Base-by-base conservation (phyloP, 2,888 invertebrate species). In the Drepanosiphum platanoidis region DNA sequence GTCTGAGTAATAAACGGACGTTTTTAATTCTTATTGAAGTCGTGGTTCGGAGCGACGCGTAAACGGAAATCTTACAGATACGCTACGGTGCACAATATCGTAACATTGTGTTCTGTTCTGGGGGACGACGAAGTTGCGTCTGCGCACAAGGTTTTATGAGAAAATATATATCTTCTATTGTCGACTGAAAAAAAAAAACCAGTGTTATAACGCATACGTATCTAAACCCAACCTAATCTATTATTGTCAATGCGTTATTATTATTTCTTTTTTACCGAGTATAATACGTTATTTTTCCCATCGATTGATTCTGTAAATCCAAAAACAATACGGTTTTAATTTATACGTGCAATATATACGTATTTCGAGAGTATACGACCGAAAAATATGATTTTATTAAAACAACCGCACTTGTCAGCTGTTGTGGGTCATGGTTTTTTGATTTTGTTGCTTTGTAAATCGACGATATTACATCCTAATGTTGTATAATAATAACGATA, bases 11-110 rank as follows among this genome's bases (percentile, higher is more conserved):
- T n/a, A 68, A 46, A 46, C 42, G 46, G 66, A n/a, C 46, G 79
- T 68, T 79, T 64, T 32, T 32, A 66, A 30, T 68, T 79, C 22
- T n/a, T 15, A 66, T 79, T 52, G 46, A 78, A 79, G 79, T 68
- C 30, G 30, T 58, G 36, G 52, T 32, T 52, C 79, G n/a, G n/a
- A 46, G 34, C 34, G 46, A 58, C 30, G 70, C 58, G 71, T 36
- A 22, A 80, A 71, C 80, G 80, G 80, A 80, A 70, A 58, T 80
- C 70, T 39, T 70, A 70, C 36, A 36, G 80, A 71, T 30, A 80
- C 80, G 80, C 36, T 58, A 70, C 70, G 5, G 36, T 80, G 70
- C 22, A 71, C 70, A 34, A 27, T n/a, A n/a, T 71, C 64, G 39
- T 66, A 68, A 68, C 66, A 78, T 64, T 42, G 30, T 78, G 30